A percentile compares a stretch with the other conserved stretches of the same genome.
Conservation (phyloP, 2,797 vertebrate genomes). For the Enteromius argenteus region DNA sequence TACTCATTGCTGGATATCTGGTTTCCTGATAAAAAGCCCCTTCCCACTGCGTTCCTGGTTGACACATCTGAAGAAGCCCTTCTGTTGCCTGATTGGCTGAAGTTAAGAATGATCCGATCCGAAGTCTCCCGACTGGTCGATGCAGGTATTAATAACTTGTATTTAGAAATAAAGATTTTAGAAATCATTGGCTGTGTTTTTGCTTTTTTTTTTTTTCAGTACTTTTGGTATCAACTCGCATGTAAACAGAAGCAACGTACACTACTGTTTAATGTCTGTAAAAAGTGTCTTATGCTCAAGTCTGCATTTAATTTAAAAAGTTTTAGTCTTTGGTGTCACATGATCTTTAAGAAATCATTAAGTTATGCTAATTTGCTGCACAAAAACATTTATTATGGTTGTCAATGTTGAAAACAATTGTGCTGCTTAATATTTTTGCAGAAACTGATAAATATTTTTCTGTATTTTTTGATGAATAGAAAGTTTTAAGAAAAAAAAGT, state of each 20-base stretch:
- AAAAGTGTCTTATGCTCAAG: not conserved
- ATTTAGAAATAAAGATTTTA: not conserved
- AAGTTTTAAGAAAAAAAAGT: not conserved
- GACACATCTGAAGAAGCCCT: conserved; percentile 98
- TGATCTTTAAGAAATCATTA: not conserved
- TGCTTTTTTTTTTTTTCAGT: not conserved
- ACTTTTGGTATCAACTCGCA: not conserved
- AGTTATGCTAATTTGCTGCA: not conserved
- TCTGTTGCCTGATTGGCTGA: conserved; percentile 96
- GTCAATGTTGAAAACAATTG: not conserved
- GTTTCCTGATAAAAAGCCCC: conserved; percentile 96
- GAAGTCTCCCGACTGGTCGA: conserved; percentile 95
- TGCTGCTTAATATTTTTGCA: not conserved
- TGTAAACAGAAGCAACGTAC: not conserved
- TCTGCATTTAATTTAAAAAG: not conserved
- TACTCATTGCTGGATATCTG: conserved; percentile 90
- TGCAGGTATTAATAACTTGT: conserved; percentile 79
- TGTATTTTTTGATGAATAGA: not conserved
- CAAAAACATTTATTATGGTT: not conserved
- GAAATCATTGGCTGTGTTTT: not conserved
- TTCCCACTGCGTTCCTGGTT: conserved; percentile 96
- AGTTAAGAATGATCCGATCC: conserved; percentile 97
- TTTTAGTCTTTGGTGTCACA: not conserved
- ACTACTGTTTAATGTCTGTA: not conserved
- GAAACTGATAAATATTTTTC: not conserved